phyloP scores from a whole-genome alignment of 1,140 invertebrate species.

The Anagrus nilaparvatae region DNA sequence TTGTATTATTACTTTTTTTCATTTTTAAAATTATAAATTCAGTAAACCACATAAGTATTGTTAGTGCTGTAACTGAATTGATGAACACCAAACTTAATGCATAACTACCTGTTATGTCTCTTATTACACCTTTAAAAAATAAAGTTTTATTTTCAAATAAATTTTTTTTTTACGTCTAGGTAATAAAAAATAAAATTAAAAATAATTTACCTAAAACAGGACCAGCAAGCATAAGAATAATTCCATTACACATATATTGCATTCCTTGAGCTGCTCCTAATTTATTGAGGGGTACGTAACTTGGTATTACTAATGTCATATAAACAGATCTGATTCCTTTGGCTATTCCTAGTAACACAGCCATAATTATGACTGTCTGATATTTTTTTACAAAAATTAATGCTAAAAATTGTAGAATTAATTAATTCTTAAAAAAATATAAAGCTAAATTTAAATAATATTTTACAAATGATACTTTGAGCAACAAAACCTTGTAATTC shows the following conservation, averaged over 20 bases:
- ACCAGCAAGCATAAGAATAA: constrained; percentile 49
- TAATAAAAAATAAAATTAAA: constrained; percentile 3
- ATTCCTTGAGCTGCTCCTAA: constrained; percentile 50
- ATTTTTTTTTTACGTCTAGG: not conserved
- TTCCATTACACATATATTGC: constrained; percentile 52
- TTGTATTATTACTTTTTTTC: too few relatives aligned
- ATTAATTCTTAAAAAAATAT: not conserved
- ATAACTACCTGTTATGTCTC: constrained; percentile 36
- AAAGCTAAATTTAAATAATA: not conserved
- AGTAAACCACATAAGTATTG: constrained; percentile 34
- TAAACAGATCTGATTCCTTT: constrained; percentile 61
- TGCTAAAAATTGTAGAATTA: constrained; percentile 38
- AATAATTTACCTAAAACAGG: constrained; percentile 48
- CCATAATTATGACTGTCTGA: constrained; percentile 17
- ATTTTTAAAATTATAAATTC: constrained; percentile 22
- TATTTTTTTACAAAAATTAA: constrained; percentile 41
- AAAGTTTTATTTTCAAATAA: constrained; percentile 4
- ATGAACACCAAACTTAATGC: constrained; percentile 32
- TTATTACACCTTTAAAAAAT: constrained; percentile 32
- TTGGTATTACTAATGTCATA: constrained; percentile 56
- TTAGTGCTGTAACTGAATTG: constrained; percentile 33
- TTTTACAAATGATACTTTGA: not conserved
- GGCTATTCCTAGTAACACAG: constrained; percentile 46
- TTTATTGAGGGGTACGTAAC: constrained; percentile 52
- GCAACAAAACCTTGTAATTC: too few relatives aligned